Percentiles rank a stretch among this genome's conserved stretches.
These are phyloP conservation scores for Vespertilio murinus DNA, from an alignment of 2,797 vertebrate genomes.

Conservation along the genomic window DNA sequence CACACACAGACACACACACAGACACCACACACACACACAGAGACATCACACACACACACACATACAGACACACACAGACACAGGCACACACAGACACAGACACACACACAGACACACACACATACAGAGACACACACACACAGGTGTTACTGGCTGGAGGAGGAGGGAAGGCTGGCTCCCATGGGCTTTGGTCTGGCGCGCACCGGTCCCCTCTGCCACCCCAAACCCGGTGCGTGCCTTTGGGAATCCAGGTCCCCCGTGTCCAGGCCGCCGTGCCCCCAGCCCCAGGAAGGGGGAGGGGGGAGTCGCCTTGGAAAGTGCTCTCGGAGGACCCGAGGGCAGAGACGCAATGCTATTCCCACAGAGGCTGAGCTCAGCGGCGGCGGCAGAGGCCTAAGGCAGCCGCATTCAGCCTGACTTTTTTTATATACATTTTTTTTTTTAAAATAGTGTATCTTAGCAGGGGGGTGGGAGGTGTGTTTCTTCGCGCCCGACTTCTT, in stretches of 20 bases:
- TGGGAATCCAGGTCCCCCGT: background rate
- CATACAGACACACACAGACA: too few species aligned
- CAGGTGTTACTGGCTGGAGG: background rate
- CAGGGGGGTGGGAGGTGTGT: background rate
- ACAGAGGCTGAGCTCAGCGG: background rate
- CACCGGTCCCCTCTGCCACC: slow-evolving; percentile 68
- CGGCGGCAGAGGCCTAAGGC: background rate
- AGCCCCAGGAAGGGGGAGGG: background rate
- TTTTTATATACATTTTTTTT: slow-evolving; percentile 1
- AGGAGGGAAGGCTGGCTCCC: background rate
- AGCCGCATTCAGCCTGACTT: slow-evolving; percentile 17
- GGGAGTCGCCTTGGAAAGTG: background rate
- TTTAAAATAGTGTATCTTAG: slow-evolving; percentile 33
- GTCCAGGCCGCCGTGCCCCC: slow-evolving; percentile 2
- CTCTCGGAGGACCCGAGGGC: background rate
- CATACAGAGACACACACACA: too few species aligned
- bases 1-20: too few species aligned
- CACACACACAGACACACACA: background rate
- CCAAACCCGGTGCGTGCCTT: background rate
- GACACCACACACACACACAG: too few species aligned
- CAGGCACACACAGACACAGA: too few species aligned
- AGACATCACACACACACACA: background rate
- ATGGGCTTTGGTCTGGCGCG: slow-evolving; percentile 53
- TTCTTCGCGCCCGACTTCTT: background rate
- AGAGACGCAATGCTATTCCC: background rate